Evolutionary conservation across 2,113 vertebrate genomes (phyloP).

Genomic region (Prunella himalayana): DNA sequence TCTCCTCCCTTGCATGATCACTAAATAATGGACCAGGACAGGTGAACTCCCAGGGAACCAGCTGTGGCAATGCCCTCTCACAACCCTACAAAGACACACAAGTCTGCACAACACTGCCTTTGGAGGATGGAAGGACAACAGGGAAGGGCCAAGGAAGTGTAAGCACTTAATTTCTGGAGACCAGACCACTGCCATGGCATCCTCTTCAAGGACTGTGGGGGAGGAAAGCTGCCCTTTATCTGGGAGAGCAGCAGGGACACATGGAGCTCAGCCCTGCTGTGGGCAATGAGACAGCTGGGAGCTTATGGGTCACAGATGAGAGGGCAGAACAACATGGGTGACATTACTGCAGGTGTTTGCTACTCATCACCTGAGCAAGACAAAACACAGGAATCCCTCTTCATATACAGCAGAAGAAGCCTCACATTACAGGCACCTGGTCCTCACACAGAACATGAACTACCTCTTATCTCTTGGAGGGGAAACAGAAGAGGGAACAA

Average conservation of each 20-base stretch:
- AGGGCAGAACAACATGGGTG: not conserved
- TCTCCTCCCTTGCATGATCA: too few species aligned
- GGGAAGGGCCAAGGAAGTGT: not conserved
- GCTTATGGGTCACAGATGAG: not conserved
- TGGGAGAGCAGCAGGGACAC: not conserved
- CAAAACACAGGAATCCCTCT: not conserved
- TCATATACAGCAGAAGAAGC: not conserved
- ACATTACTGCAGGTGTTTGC: not conserved
- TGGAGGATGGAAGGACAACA: not conserved
- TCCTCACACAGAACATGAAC: not conserved
- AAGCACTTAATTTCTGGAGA: not conserved
- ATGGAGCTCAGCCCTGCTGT: fast-evolving
- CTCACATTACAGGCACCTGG: not conserved
- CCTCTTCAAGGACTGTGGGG: not conserved
- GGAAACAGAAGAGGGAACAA: not conserved
- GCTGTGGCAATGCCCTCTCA: not conserved
- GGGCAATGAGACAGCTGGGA: not conserved
- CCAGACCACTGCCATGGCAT: not conserved
- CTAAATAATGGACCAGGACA: not conserved
- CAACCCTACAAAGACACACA: not conserved
- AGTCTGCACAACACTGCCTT: not conserved
- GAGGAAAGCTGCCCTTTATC: not conserved
- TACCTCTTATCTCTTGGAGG: not conserved
- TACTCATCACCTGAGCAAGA: not conserved
- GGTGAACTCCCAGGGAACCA: not conserved